phyloP scores from a whole-genome alignment of 2,888 invertebrate genomes.

The Sylvicola cinctus region DNA sequence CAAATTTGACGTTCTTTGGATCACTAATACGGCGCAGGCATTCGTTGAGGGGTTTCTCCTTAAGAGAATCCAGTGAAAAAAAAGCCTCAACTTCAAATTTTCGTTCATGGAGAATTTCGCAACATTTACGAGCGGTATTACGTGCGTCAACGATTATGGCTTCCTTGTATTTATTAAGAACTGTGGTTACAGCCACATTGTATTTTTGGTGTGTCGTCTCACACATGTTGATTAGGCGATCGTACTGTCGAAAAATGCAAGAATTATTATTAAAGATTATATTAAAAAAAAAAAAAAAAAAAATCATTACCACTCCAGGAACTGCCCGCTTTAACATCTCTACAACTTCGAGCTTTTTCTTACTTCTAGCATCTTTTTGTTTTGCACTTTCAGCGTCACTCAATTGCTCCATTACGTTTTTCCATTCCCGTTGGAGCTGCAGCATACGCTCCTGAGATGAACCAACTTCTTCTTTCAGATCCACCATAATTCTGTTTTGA shows the following conservation, averaged over 20 bases:
- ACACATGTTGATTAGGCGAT: slow-evolving; percentile 97
- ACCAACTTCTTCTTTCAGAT: slow-evolving; percentile 75
- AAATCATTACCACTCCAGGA: slow-evolving; percentile 59
- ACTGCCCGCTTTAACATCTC: slow-evolving; percentile 92
- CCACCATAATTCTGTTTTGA: slow-evolving; percentile 59
- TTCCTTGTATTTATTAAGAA: slow-evolving; percentile 98
- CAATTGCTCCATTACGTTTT: slow-evolving; percentile 71
- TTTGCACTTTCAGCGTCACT: slow-evolving; percentile 94
- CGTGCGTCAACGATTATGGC: slow-evolving; percentile 98
- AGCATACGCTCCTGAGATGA: slow-evolving; percentile 69
- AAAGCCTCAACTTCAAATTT: slow-evolving; percentile 97
- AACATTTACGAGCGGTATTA: slow-evolving; percentile 88
- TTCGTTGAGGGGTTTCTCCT: slow-evolving; percentile 88
- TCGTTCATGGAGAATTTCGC: slow-evolving; percentile 87
- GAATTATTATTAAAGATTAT: slow-evolving; percentile 3
- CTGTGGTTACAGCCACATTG: slow-evolving; percentile 94
- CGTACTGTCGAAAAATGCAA: slow-evolving; percentile 53
- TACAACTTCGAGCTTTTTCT: slow-evolving; percentile 93
- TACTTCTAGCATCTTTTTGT: slow-evolving; percentile 84
- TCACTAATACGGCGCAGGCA: slow-evolving; percentile 76
- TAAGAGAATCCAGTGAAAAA: slow-evolving; percentile 86
- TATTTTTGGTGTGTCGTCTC: slow-evolving; percentile 97
- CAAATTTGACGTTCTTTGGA: slow-evolving; percentile 84
- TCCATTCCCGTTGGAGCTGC: slow-evolving; percentile 66
- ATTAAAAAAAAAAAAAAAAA: slow-evolving; percentile 4